phyloP scores from a whole-genome alignment of 2,113 vertebrate genomes.

The Cottus gobio region DNA sequence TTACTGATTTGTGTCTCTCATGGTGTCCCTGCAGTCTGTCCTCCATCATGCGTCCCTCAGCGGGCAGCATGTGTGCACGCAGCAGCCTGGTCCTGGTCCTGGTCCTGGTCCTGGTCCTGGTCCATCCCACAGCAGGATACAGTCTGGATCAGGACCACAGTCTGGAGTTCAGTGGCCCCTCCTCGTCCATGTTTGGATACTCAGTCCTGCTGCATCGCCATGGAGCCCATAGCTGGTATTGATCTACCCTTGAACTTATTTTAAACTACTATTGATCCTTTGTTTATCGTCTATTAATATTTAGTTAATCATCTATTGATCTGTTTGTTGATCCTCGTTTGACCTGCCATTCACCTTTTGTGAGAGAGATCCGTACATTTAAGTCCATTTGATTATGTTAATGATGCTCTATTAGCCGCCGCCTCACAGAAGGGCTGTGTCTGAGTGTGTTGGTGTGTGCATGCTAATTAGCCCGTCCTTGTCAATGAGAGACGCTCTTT shows the following conservation, averaged over 20 bases:
- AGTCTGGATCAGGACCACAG: conserved; percentile 87
- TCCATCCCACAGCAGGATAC: conserved; percentile 77
- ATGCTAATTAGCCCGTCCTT: conserved; percentile 56
- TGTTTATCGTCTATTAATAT: not conserved
- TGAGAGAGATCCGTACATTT: not conserved
- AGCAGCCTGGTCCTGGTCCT: conserved; percentile 34
- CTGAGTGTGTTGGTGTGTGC: conserved; percentile 18
- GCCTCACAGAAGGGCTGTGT: conserved; percentile 17
- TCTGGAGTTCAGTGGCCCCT: conserved; percentile 82
- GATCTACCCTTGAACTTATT: not conserved
- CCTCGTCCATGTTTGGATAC: conserved; percentile 90
- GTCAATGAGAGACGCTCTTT: conserved; percentile 59
- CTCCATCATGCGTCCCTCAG: conserved; percentile 41
- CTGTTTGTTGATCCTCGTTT: not conserved
- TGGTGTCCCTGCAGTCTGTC: conserved; percentile 32
- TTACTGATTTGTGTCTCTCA: not conserved
- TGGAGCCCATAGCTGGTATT: conserved; percentile 84
- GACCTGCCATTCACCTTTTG: not conserved
- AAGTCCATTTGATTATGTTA: conserved; percentile 1
- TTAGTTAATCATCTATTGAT: not conserved
- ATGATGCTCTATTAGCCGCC: conserved; percentile 17
- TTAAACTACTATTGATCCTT: not conserved
- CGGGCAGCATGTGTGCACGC: not conserved
- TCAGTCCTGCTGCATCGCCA: conserved; percentile 91
- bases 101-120: conserved; percentile 45